Base-by-base conservation (phyloP, 1,140 invertebrate genomes). In the Tetramorium simillimum region DNA sequence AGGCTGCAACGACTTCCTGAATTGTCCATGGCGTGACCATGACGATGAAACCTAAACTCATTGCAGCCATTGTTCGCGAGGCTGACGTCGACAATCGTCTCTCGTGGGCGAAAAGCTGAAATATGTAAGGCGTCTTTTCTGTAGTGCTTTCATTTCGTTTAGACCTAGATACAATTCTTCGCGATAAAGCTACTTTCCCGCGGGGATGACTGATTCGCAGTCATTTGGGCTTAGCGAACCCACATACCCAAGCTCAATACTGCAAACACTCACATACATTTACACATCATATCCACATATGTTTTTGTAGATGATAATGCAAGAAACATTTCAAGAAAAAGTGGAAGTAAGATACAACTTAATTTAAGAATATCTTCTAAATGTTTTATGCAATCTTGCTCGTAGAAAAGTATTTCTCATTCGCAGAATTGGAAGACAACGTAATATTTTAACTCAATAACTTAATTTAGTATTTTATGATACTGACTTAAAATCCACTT, bases 21-120 rank as follows among this genome's bases (percentile, higher is more conserved):
- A 98, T 98, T 40, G 97, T 98, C 96, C 97, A 98, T 40, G 98
- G 98, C 80, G 98, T 98, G 78, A 98, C 97, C 96, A 98, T 97
- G 72, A 98, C 97, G 92, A 98, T 98, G 95, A 98, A 98, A 73
- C 97, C 97, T 90, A 98, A 95, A 88, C 97, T 98, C 96, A 98
- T 98, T 60, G 98, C 97, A 0, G 97, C 98, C 97, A 98, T 98
- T 89, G 98, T 98, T 92, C 97, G 96, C 40, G 97, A 98, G 33
- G 97, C 97, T 86, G 96, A 97, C 5, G 97, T 97, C 90, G 97
- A 98, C 77, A 98, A 96, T 88, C 97, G 96, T 91, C 97, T 95
- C 92, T 98, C 97, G 90, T 97, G 97, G 40, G 96, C 95, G 18
- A 97, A 95, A 91, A 97, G 94, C 97, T 97, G 94, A 81, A 90